These are phyloP conservation scores for Dipodomys stephensi DNA, from an alignment of 2,113 vertebrate species.

Conservation along the genomic window DNA sequence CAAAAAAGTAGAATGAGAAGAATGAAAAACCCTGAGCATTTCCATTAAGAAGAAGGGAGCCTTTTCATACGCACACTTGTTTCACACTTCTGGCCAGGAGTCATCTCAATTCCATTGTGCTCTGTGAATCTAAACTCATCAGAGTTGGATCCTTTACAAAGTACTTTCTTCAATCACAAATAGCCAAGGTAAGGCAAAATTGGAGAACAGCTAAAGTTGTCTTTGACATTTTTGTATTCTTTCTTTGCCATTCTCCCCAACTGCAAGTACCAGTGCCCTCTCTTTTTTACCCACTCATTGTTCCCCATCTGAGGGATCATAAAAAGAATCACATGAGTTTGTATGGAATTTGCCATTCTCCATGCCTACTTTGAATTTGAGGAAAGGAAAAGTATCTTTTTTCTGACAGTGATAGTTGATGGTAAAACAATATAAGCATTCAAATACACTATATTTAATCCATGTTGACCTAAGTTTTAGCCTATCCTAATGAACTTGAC, in stretches of 20 bases:
- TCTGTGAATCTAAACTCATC: conserved; percentile 36
- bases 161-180: neutral
- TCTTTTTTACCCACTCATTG: neutral
- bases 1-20: neutral
- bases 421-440: neutral
- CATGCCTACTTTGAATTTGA: neutral
- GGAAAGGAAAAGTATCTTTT: conserved; percentile 32
- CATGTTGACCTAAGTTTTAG: neutral
- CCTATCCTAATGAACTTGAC: conserved; percentile 6
- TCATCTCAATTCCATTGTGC: neutral
- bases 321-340: neutral
- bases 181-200: neutral
- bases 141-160: conserved; percentile 15
- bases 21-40: neutral
- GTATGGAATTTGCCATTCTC: neutral
- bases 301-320: neutral
- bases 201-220: neutral
- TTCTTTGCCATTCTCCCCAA: conserved; percentile 22
- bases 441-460: neutral
- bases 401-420: neutral
- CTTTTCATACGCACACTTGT: neutral
- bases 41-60: conserved; percentile 15
- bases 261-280: neutral
- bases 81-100: neutral
- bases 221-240: neutral